A percentile compares a stretch with the other conserved stretches of the same genome.
Evolutionary conservation across 2,113 vertebrate species (phyloP).

Genomic region (Leucoraja erinaceus): DNA sequence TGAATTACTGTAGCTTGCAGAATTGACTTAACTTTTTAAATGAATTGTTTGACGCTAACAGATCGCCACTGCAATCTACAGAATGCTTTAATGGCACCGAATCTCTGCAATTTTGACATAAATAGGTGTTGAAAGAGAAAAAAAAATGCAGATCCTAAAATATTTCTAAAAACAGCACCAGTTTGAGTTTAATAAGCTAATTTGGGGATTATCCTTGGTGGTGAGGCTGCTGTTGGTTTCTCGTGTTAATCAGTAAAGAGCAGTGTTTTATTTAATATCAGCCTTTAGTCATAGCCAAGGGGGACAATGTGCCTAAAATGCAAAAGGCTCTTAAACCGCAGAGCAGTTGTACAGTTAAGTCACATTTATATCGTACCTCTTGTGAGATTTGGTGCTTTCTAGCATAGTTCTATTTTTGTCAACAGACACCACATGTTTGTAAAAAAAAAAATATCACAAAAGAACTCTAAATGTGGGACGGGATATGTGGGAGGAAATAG

Average conservation of each 20-base stretch:
- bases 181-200: slow-evolving; percentile 63
- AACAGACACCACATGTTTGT: slow-evolving; percentile 34
- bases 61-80: slow-evolving; percentile 62
- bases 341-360: slow-evolving; percentile 19
- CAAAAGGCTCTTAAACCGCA: background rate
- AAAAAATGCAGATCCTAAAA: slow-evolving; percentile 46
- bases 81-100: slow-evolving; percentile 61
- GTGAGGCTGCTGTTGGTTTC: slow-evolving; percentile 34
- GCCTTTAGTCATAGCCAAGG: slow-evolving; percentile 45
- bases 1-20: slow-evolving; percentile 89
- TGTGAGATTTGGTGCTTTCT: slow-evolving; percentile 32
- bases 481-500: background rate
- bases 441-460: slow-evolving; percentile 6
- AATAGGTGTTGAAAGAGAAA: slow-evolving; percentile 44
- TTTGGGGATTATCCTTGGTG: slow-evolving; percentile 39
- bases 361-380: slow-evolving; percentile 29
- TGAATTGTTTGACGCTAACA: slow-evolving; percentile 42
- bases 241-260: slow-evolving; percentile 61
- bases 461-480: background rate
- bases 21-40: slow-evolving; percentile 83
- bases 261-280: slow-evolving; percentile 77
- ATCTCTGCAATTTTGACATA: slow-evolving; percentile 50
- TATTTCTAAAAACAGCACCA: slow-evolving; percentile 55
- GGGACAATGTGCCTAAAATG: slow-evolving; percentile 1
- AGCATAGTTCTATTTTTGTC: slow-evolving; percentile 37